A percentile compares a stretch with the other conserved stretches of the same genome.
phyloP scores from a whole-genome alignment of 2,888 invertebrate genomes.

The Horisme vitalbata region DNA sequence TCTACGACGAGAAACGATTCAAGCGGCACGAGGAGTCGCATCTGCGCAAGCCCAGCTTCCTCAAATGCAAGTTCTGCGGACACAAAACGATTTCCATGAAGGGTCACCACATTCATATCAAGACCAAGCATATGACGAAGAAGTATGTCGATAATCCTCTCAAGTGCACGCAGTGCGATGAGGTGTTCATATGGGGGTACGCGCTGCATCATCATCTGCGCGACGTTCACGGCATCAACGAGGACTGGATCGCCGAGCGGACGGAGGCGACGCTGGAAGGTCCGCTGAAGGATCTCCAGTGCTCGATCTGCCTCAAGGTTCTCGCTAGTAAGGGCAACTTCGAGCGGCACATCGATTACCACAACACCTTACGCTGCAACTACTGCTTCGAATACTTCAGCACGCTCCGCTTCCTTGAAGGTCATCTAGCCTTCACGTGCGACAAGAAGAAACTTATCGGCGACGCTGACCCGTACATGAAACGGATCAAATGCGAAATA shows the following conservation, averaged over 20 bases:
- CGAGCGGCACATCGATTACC: slow-evolving; percentile 76
- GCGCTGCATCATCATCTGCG: slow-evolving; percentile 71
- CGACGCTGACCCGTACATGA: slow-evolving; percentile 66
- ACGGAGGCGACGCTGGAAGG: slow-evolving; percentile 54
- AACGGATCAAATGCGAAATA: slow-evolving; percentile 68
- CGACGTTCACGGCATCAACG: slow-evolving; percentile 63
- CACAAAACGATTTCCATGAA: slow-evolving; percentile 69
- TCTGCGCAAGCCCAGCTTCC: slow-evolving; percentile 67
- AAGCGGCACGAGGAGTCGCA: slow-evolving; percentile 68
- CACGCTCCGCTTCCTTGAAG: slow-evolving; percentile 68
- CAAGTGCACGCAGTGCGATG: slow-evolving; percentile 67
- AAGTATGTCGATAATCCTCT: slow-evolving; percentile 69
- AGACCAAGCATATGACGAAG: slow-evolving; percentile 59
- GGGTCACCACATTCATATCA: slow-evolving; percentile 68
- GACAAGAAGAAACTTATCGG: slow-evolving; percentile 71
- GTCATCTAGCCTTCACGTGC: slow-evolving; percentile 71
- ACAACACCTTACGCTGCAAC: slow-evolving; percentile 75
- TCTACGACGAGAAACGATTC: slow-evolving; percentile 62
- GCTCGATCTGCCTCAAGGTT: slow-evolving; percentile 72
- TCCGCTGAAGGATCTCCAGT: slow-evolving; percentile 71
- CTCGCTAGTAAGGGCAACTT: slow-evolving; percentile 75
- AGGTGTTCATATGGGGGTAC: slow-evolving; percentile 67
- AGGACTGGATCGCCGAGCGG: slow-evolving; percentile 73
- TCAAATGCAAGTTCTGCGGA: slow-evolving; percentile 76
- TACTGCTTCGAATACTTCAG: slow-evolving; percentile 78